phyloP scores from a whole-genome alignment of 1,140 invertebrate genomes.

The Drosophila tristis region DNA sequence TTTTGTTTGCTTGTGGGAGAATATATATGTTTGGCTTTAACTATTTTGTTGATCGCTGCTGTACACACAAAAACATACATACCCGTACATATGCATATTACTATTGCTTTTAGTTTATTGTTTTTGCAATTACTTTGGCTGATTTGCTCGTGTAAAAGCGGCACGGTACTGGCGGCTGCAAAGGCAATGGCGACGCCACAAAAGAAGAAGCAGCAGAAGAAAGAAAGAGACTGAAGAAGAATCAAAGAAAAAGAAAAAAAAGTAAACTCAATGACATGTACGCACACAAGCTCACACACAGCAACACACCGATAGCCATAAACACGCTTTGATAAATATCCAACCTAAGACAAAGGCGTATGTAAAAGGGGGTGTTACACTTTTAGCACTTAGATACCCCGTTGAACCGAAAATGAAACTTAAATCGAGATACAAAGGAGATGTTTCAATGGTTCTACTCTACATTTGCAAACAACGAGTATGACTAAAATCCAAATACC shows the following conservation, averaged over 20 bases:
- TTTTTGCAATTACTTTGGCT: constrained; percentile 76
- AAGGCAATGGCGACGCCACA: constrained; percentile 32
- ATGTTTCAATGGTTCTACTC: no score
- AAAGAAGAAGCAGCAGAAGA: constrained; percentile 27
- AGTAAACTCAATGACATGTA: constrained; percentile 73
- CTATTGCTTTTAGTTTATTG: constrained; percentile 80
- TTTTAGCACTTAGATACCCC: no score
- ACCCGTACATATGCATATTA: constrained; percentile 52
- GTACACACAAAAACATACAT: constrained; percentile 7
- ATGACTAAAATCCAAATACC: no score
- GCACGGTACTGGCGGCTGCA: constrained; percentile 8
- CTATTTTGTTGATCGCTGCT: background rate
- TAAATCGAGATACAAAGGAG: no score
- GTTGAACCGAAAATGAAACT: no score
- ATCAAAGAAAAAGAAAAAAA: constrained; percentile 21
- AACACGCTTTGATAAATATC: constrained; percentile 8
- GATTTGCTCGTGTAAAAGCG: constrained; percentile 52
- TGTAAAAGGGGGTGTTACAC: no score
- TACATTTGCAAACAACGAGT: no score
- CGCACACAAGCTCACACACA: background rate
- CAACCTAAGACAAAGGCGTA: no score
- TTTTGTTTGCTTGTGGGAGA: no score
- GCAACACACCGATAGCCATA: constrained; percentile 7
- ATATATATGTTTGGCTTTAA: no score
- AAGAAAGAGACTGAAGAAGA: constrained; percentile 56